A percentile compares a stretch with the other conserved stretches of the same genome.
Evolutionary conservation across 1,140 invertebrate genomes (phyloP).

Genomic region (Bicyclus anynana): DNA sequence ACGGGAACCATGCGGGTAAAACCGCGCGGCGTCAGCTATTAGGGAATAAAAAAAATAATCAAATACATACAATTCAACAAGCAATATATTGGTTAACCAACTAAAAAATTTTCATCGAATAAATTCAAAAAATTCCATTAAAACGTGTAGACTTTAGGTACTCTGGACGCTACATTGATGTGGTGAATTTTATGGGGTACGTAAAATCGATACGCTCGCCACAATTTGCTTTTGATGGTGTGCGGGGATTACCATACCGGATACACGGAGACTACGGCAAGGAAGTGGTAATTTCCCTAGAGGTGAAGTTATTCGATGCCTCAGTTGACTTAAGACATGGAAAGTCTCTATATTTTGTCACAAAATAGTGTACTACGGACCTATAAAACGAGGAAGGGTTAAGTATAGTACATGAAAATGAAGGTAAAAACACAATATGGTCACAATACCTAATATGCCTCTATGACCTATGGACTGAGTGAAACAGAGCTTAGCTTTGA

Average conservation of each 20-base stretch:
- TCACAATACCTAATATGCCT: too few relatives aligned
- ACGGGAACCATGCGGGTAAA: too few relatives aligned
- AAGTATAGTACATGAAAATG: too few relatives aligned
- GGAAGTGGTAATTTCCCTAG: slow-evolving; percentile 39
- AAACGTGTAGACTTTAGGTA: too few relatives aligned
- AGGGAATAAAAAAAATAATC: too few relatives aligned
- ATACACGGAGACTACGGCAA: slow-evolving; percentile 17
- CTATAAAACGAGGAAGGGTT: too few relatives aligned
- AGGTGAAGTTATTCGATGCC: slow-evolving; percentile 28
- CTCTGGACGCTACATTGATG: slow-evolving; percentile 27
- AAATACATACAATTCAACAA: not conserved
- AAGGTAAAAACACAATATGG: too few relatives aligned
- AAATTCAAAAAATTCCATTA: slow-evolving; percentile 22
- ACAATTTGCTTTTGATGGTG: slow-evolving; percentile 38
- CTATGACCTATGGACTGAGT: too few relatives aligned
- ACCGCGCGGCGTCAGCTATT: too few relatives aligned
- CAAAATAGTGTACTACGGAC: not conserved
- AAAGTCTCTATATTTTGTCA: slow-evolving; percentile 1
- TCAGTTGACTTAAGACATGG: slow-evolving; percentile 14
- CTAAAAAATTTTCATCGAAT: slow-evolving; percentile 3
- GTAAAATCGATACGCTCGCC: slow-evolving; percentile 36
- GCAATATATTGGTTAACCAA: not conserved
- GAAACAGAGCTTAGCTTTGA: too few relatives aligned
- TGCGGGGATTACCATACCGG: slow-evolving; percentile 13
- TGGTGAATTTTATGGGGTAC: slow-evolving; percentile 34